Percentiles rank a stretch among this genome's conserved stretches.
These are phyloP conservation scores for Oscheius myriophilus DNA, from an alignment of 2,888 invertebrate species.

Conservation along the genomic window DNA sequence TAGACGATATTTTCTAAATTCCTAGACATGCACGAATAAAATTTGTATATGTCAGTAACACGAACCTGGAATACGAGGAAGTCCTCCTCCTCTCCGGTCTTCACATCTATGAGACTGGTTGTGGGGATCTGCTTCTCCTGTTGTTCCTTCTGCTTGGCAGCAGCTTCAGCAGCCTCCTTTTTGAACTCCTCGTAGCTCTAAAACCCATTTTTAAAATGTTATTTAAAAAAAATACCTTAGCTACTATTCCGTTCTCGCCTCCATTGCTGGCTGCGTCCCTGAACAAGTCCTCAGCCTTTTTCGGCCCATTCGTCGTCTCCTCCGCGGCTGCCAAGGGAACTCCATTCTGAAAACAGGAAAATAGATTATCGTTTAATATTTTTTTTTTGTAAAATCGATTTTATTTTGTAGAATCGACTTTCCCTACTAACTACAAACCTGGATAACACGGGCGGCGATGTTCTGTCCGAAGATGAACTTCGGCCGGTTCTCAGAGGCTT, in stretches of 20 bases:
- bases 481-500: constrained; percentile 2
- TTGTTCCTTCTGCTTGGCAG: constrained; percentile 29
- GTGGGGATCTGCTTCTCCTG: constrained; percentile 48
- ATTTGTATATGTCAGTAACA: too few species aligned
- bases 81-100: constrained; percentile 66
- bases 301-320: constrained; percentile 18
- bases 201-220: neutral
- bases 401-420: too few species aligned
- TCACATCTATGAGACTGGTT: constrained; percentile 50
- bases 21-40: too few species aligned
- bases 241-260: constrained; percentile 5
- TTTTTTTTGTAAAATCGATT: too few species aligned
- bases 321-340: neutral
- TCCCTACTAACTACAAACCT: constrained; percentile 11
- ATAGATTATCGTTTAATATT: too few species aligned
- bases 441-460: constrained; percentile 41
- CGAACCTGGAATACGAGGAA: constrained; percentile 54
- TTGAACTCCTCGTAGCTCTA: constrained; percentile 26
- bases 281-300: constrained; percentile 41
- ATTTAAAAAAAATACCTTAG: neutral
- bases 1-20: too few species aligned
- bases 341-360: neutral
- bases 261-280: constrained; percentile 28
- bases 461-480: constrained; percentile 49
- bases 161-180: constrained; percentile 24